phyloP scores from a whole-genome alignment of 2,797 vertebrate species.

The Neosilurus hyrtlii region DNA sequence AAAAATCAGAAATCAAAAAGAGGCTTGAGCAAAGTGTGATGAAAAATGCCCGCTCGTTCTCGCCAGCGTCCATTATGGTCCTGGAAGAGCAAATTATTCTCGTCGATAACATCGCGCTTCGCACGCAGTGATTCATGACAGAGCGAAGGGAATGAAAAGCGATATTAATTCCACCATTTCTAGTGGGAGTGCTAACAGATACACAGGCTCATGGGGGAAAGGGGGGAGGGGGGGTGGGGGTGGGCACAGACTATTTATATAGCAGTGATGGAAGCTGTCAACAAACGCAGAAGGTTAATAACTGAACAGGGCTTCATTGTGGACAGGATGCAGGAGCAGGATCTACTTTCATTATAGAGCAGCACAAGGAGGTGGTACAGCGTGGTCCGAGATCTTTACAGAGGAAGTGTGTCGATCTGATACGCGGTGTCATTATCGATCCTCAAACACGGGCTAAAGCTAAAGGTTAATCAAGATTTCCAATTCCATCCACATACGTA shows the following conservation, averaged over 20 bases:
- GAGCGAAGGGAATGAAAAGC: slow-evolving; percentile 50
- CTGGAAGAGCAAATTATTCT: slow-evolving; percentile 50
- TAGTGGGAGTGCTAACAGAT: slow-evolving; percentile 39
- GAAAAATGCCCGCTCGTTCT: slow-evolving; percentile 43
- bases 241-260: slow-evolving; percentile 53
- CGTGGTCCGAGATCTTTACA: not conserved
- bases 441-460: not conserved
- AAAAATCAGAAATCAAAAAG: not conserved
- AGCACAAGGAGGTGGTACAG: not conserved
- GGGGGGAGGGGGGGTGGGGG: not conserved
- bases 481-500: not conserved
- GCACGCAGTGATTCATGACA: slow-evolving; percentile 57
- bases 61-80: slow-evolving; percentile 49
- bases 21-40: slow-evolving; percentile 30
- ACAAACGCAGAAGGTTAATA: slow-evolving; percentile 56
- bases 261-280: slow-evolving; percentile 53
- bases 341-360: not conserved
- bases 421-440: too few relatives aligned
- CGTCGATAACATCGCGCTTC: slow-evolving; percentile 54
- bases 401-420: not conserved
- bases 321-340: not conserved
- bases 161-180: slow-evolving; percentile 41
- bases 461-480: not conserved
- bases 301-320: slow-evolving; percentile 47
- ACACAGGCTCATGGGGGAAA: slow-evolving; percentile 54